A percentile compares a stretch with the other conserved stretches of the same genome.
Conservation (phyloP, 2,888 invertebrate species). For the Leucophora obtusa region DNA sequence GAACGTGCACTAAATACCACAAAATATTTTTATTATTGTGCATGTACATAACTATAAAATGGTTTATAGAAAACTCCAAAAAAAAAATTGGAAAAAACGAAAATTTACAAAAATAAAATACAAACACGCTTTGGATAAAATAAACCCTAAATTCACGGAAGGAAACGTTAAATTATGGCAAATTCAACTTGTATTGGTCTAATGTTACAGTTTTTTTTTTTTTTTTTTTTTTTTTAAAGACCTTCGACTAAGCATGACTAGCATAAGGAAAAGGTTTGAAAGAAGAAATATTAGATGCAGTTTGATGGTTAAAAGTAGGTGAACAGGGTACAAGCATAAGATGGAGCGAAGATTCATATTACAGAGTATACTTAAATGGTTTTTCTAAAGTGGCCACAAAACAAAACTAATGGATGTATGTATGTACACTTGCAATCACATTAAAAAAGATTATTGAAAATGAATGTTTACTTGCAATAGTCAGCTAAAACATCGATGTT, state of each 20-base stretch:
- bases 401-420: constrained; percentile 39
- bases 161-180: constrained; percentile 59
- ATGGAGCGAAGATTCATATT: background rate
- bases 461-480: constrained; percentile 26
- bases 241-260: constrained; percentile 34
- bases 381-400: constrained; percentile 39
- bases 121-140: constrained; percentile 17
- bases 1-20: constrained; percentile 62
- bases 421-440: constrained; percentile 36
- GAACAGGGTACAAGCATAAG: background rate
- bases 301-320: background rate
- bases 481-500: background rate
- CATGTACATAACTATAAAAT: constrained; percentile 10
- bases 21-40: constrained; percentile 60
- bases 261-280: constrained; percentile 9
- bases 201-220: constrained; percentile 28
- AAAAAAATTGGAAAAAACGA: too few relatives aligned
- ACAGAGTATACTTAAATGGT: background rate
- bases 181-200: constrained; percentile 48
- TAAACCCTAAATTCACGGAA: constrained; percentile 28
- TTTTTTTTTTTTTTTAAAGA: constrained; percentile 7
- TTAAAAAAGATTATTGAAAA: constrained; percentile 49
- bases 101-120: background rate
- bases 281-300: background rate
- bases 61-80: too few relatives aligned